A percentile compares a stretch with the other conserved stretches of the same genome.
Conservation (phyloP, 2,113 vertebrate genomes). For the Cettia cetti region DNA sequence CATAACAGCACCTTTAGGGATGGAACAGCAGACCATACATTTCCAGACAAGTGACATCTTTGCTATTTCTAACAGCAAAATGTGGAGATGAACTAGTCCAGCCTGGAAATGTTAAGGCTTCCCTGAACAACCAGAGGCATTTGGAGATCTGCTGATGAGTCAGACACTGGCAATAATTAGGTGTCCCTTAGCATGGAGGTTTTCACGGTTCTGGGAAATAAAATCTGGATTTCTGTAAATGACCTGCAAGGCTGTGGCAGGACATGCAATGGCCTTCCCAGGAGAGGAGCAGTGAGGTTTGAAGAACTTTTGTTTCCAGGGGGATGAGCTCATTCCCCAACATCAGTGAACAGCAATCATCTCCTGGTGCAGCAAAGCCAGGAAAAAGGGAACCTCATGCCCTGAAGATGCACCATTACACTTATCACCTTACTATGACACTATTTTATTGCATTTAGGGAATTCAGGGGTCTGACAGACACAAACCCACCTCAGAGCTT, state of each 20-base stretch:
- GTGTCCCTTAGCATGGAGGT: not conserved
- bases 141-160: not conserved
- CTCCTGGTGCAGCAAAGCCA: not conserved
- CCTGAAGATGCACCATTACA: accelerated
- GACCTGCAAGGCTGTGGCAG: not conserved
- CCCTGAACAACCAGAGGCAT: conserved; percentile 13
- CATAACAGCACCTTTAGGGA: conserved; percentile 61
- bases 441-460: not conserved
- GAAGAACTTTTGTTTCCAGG: not conserved
- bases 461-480: too few relatives aligned
- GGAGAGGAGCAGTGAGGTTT: not conserved
- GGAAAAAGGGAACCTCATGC: accelerated
- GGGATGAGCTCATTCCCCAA: not conserved
- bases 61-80: conserved; percentile 48
- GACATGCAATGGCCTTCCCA: not conserved
- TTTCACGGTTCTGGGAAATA: not conserved
- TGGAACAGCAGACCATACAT: conserved; percentile 35
- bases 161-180: not conserved
- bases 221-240: not conserved
- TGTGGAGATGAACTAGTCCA: conserved; percentile 16
- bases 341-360: not conserved
- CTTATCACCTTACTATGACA: not conserved
- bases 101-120: conserved; percentile 17
- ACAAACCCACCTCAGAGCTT: not conserved
- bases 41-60: conserved; percentile 63